These are phyloP conservation scores for Cyclura pinguis DNA, from an alignment of 2,797 vertebrate genomes.

Conservation along the genomic window DNA sequence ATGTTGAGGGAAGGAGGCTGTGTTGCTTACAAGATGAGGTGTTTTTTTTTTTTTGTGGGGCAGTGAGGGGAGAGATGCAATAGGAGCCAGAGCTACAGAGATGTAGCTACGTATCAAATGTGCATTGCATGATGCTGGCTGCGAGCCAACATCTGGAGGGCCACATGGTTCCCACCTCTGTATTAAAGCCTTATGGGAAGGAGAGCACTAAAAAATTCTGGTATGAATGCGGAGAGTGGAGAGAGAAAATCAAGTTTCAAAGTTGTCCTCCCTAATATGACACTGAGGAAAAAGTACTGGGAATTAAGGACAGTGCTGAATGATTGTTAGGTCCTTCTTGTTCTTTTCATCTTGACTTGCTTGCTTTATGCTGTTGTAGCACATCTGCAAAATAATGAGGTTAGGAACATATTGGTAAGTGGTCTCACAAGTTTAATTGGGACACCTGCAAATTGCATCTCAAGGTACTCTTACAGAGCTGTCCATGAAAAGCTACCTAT, in stretches of 20 bases:
- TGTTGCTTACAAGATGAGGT: no score
- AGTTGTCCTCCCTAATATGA: not conserved
- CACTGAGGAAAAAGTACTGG: not conserved
- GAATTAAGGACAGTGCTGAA: not conserved
- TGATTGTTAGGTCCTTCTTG: conserved; percentile 16
- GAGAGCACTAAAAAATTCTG: not conserved
- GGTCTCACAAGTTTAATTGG: conserved; percentile 57
- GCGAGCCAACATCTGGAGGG: no score
- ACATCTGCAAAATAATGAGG: conserved; percentile 34
- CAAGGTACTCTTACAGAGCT: not conserved
- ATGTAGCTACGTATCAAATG: no score
- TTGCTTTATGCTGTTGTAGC: conserved; percentile 45
- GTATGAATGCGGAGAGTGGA: not conserved
- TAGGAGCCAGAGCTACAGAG: no score
- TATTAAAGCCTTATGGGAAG: not conserved
- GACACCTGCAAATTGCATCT: conserved; percentile 47
- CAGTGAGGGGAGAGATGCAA: no score
- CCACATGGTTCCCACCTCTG: no score
- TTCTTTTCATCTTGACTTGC: conserved; percentile 13
- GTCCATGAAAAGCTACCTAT: conserved; percentile 29
- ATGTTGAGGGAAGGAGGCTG: no score
- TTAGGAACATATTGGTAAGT: conserved; percentile 27
- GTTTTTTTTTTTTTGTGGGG: no score
- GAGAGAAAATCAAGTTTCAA: not conserved
- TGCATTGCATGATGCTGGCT: no score